Conservation (phyloP, 2,888 invertebrate genomes). For the Eurois occulta region DNA sequence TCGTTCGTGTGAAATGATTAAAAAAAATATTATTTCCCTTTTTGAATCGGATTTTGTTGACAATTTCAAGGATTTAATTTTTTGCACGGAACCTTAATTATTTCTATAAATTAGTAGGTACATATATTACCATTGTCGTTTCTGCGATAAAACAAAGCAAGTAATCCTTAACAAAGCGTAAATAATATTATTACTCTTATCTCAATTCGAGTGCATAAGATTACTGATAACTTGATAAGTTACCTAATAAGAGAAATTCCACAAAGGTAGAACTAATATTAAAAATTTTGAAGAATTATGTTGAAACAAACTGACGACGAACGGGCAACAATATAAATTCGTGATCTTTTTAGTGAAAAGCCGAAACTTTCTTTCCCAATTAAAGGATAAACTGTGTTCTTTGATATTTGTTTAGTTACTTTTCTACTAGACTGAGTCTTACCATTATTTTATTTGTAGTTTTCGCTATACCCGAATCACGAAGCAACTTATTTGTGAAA, state of each 20-base stretch:
- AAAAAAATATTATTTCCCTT: no score
- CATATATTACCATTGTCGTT: constrained; percentile 23
- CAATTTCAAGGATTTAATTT: no score
- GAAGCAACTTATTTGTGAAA: not conserved
- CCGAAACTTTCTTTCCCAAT: not conserved
- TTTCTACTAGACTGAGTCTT: not conserved
- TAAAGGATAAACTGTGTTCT: not conserved
- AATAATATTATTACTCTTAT: constrained; percentile 27
- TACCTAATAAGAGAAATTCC: not conserved
- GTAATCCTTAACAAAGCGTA: not conserved
- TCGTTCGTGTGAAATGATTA: no score
- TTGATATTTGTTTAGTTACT: not conserved
- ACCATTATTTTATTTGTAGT: not conserved
- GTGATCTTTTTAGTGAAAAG: not conserved
- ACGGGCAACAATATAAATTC: not conserved
- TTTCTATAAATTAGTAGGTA: no score
- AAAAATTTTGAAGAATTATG: not conserved
- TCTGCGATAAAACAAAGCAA: constrained; percentile 20
- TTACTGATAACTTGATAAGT: constrained; percentile 16
- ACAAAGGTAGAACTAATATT: not conserved
- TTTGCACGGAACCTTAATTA: no score
- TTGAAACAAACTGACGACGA: not conserved
- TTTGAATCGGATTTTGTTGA: no score
- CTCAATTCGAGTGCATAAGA: constrained; percentile 14
- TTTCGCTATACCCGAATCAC: not conserved